A percentile compares a stretch with the other conserved stretches of the same genome.
Evolutionary conservation across 2,113 vertebrate species (phyloP).

Genomic region (Coreoperca whiteheadi): DNA sequence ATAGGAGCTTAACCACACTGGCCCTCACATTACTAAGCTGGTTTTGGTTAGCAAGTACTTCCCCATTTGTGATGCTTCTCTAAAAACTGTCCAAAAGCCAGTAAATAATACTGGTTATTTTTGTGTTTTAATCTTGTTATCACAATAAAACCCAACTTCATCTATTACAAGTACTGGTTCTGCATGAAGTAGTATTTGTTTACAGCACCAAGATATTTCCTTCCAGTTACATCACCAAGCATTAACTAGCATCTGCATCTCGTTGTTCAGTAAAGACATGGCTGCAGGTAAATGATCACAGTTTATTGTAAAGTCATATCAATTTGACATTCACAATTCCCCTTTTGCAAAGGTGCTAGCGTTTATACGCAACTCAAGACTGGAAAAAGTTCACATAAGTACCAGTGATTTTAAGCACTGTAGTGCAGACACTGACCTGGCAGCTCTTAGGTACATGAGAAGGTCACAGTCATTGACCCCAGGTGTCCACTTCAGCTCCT

Average conservation of each 20-base stretch:
- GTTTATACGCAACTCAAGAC: background rate
- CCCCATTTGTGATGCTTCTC: background rate
- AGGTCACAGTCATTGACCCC: slow-evolving; percentile 98
- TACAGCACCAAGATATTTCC: background rate
- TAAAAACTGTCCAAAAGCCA: background rate
- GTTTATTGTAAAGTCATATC: background rate
- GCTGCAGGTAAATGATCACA: background rate
- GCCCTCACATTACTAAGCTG: background rate
- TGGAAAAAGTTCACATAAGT: background rate
- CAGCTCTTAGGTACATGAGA: slow-evolving; percentile 98
- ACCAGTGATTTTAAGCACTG: too few species aligned
- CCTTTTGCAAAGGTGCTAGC: background rate
- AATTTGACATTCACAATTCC: background rate
- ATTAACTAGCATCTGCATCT: background rate
- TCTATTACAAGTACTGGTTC: background rate
- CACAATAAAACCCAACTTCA: too few species aligned
- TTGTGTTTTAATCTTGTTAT: background rate
- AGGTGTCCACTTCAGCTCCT: slow-evolving; percentile 97
- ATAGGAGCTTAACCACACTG: background rate
- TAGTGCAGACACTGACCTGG: slow-evolving; percentile 85
- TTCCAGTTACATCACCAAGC: background rate
- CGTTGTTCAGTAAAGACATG: background rate
- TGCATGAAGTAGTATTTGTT: background rate
- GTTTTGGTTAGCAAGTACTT: slow-evolving; percentile 23
- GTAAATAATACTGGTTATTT: background rate